phyloP scores from a whole-genome alignment of 2,797 vertebrate species.

The Aphelocoma californica region DNA sequence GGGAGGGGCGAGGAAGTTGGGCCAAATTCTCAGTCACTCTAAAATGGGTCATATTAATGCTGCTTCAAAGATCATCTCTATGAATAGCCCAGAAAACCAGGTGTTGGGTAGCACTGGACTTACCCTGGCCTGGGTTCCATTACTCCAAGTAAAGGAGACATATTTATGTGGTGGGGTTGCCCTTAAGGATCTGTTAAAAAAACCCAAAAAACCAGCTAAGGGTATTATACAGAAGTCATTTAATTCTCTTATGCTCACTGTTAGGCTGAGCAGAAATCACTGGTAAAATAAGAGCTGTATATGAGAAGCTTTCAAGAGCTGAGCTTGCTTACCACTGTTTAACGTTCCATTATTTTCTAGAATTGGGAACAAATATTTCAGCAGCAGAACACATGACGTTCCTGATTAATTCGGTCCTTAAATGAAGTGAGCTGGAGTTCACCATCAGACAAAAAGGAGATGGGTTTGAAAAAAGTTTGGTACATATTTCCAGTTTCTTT shows the following conservation, averaged over 20 bases:
- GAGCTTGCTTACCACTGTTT: not conserved
- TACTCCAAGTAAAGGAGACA: not conserved
- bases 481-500: not conserved
- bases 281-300: not conserved
- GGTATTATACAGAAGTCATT: not conserved
- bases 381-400: not conserved
- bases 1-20: not conserved
- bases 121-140: slow-evolving; percentile 10
- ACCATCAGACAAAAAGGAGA: not conserved
- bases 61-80: slow-evolving; percentile 40
- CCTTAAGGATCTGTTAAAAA: slow-evolving; percentile 2
- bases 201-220: not conserved
- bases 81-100: slow-evolving; percentile 29
- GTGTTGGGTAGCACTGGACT: slow-evolving; percentile 3
- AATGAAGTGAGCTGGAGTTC: not conserved
- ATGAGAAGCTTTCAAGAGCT: not conserved
- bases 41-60: slow-evolving; percentile 29
- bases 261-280: not conserved
- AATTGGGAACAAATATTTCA: not conserved
- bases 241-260: not conserved
- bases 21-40: slow-evolving; percentile 36
- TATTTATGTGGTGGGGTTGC: slow-evolving; percentile 13
- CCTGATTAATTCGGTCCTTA: not conserved
- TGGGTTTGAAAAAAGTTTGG: not conserved
- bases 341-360: not conserved